phyloP scores from a whole-genome alignment of 2,797 vertebrate species.

The Helarctos malayanus region DNA sequence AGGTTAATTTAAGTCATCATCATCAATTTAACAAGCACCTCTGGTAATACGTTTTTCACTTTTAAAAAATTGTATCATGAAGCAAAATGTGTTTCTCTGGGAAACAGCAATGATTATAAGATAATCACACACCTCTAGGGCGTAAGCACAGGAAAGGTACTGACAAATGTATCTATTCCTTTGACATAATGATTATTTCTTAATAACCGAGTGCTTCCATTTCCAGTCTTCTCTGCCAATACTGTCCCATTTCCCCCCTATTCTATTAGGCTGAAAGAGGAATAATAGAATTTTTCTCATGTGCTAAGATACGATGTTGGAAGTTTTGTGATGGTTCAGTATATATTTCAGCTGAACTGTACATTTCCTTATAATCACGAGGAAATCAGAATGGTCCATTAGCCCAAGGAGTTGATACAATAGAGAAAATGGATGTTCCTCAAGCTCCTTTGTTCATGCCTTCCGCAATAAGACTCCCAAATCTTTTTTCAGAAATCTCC shows the following conservation, averaged over 20 bases:
- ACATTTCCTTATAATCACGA: conserved; percentile 25
- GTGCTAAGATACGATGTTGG: conserved; percentile 42
- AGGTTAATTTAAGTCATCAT: conserved; percentile 72
- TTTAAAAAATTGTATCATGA: conserved; percentile 60
- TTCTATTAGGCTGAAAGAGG: neutral
- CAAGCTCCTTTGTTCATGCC: neutral
- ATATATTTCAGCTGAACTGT: conserved; percentile 43
- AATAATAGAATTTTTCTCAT: neutral
- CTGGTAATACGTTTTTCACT: conserved; percentile 20
- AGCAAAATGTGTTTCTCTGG: conserved; percentile 58
- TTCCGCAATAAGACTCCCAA: neutral
- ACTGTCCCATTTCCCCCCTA: neutral
- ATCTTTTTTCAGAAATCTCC: neutral
- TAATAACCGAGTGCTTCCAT: neutral
- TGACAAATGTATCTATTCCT: conserved; percentile 33
- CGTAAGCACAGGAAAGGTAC: neutral
- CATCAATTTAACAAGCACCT: conserved; percentile 56
- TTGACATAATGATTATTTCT: conserved; percentile 41
- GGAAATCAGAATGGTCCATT: conserved; percentile 60
- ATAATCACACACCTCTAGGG: conserved; percentile 30
- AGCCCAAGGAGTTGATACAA: conserved; percentile 29
- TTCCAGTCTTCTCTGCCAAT: conserved; percentile 36
- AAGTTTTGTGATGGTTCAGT: conserved; percentile 15
- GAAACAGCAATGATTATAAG: neutral
- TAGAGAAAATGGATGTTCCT: neutral